These are phyloP conservation scores for Eristalis arbustorum DNA, from an alignment of 2,888 invertebrate genomes.

Conservation along the genomic window DNA sequence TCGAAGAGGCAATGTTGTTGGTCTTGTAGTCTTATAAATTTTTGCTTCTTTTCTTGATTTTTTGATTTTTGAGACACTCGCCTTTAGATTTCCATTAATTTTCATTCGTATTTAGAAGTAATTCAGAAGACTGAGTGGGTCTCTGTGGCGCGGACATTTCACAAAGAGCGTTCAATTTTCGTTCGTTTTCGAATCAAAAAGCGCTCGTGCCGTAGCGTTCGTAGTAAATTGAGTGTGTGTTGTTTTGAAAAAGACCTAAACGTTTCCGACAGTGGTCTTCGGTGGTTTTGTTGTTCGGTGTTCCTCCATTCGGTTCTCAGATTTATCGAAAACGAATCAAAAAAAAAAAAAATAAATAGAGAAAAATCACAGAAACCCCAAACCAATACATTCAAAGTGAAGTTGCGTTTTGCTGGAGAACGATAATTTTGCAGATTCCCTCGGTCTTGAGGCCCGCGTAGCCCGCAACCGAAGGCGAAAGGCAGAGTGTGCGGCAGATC, in stretches of 20 bases:
- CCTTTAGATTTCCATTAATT: conserved; percentile 61
- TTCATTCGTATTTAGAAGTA: conserved; percentile 62
- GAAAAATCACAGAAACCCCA: neutral
- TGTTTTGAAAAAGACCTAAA: neutral
- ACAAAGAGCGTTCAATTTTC: neutral
- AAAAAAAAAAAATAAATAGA: conserved; percentile 4
- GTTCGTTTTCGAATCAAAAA: conserved; percentile 5
- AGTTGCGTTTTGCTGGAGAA: neutral
- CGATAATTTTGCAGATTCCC: conserved; percentile 5
- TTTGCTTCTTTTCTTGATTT: neutral
- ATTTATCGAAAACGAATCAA: conserved; percentile 5
- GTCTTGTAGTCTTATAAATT: neutral
- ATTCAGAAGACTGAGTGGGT: conserved; percentile 50
- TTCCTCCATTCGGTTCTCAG: neutral
- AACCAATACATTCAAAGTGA: conserved; percentile 38
- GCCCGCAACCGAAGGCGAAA: neutral
- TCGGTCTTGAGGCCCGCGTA: neutral
- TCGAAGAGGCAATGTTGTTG: conserved; percentile 51
- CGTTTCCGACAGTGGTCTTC: neutral
- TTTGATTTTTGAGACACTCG: neutral
- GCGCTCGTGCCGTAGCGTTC: neutral
- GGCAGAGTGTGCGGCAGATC: neutral
- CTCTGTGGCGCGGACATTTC: conserved; percentile 40
- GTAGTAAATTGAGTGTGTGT: neutral
- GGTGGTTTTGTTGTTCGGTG: conserved; percentile 32